Base-by-base conservation (phyloP, 1,140 invertebrate species). In the Aphaenogaster rudis region DNA sequence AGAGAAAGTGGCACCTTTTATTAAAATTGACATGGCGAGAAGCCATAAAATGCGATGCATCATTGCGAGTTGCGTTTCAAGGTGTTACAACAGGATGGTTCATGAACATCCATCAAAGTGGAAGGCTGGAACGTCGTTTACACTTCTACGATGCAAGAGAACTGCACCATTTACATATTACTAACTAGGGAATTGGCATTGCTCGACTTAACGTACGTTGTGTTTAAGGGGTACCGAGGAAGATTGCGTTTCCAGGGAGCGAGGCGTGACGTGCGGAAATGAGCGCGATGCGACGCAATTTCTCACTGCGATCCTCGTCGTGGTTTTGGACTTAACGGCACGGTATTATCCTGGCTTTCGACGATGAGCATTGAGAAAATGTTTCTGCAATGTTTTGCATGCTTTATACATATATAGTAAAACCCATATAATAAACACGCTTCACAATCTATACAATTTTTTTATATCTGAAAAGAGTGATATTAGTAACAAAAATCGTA, bases 1-100 rank as follows among this genome's bases (percentile, higher is more conserved):
- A 61, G n/a, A n/a, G 9, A 28, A 9, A 54, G 6, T 17, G 11
- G 11, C 17, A 74, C 7, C 42, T 48, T 72, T 82, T 74, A 74
- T 82, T 71, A 82, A 82, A 74, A 61, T 82, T 82, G 67, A 82
- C 52, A 72, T 13, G 15, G 66, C 21, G 50, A 71, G 9, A 81
- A 28, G n/a, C 36, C 36, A n/a, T 81, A 67, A 48, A 74, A 28
- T 1, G 54, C 39, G 13, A 15, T 54, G 21, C 21, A 28, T 74
- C 76, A 74, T 74, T 42, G 11, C 42, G 33, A 61, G 11, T 48
- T 61, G 11, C 42, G 17, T 61, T 57, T 84, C 69, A 61, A 61
- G 54, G 11, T 0, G 36, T 57, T 71, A 33, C 21, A 45, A 52
- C 17, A 15, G 48, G 4, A 50, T 2, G 50, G 28, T 74, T 9